Percentiles rank a stretch among this genome's conserved stretches.
Conservation (phyloP, 2,113 vertebrate genomes). For the Fulica atra region DNA sequence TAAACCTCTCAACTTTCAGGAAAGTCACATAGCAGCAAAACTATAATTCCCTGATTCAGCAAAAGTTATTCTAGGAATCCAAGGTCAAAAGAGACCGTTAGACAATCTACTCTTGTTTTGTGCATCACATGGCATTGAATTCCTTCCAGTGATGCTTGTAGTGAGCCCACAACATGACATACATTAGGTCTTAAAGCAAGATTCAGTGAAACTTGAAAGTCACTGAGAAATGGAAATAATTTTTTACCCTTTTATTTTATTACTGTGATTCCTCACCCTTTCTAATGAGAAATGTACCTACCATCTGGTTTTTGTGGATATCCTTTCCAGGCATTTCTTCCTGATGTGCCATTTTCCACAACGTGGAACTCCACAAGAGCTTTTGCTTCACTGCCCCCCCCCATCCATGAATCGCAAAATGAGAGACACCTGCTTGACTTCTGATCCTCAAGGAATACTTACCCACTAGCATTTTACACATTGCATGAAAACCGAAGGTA, state of each 20-base stretch:
- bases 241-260: not conserved
- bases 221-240: not conserved
- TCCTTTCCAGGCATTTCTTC: not conserved
- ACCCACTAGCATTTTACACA: not conserved
- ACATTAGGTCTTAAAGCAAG: not conserved
- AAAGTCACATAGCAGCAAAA: not conserved
- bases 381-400: not conserved
- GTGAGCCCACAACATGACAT: not conserved
- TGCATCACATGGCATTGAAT: not conserved
- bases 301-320: not conserved
- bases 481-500: not conserved
- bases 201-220: not conserved
- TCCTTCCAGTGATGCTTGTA: not conserved
- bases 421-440: not conserved
- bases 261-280: not conserved
- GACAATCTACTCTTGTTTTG: not conserved
- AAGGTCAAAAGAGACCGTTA: too few species aligned
- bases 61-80: not conserved
- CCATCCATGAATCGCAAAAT: not conserved
- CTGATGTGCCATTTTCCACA: fast-evolving
- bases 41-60: not conserved
- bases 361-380: not conserved
- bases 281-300: not conserved
- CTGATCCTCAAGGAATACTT: not conserved
- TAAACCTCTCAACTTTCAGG: not conserved